Evolutionary conservation across 2,888 invertebrate genomes (phyloP).

Genomic region (Isoperla grammatica): DNA sequence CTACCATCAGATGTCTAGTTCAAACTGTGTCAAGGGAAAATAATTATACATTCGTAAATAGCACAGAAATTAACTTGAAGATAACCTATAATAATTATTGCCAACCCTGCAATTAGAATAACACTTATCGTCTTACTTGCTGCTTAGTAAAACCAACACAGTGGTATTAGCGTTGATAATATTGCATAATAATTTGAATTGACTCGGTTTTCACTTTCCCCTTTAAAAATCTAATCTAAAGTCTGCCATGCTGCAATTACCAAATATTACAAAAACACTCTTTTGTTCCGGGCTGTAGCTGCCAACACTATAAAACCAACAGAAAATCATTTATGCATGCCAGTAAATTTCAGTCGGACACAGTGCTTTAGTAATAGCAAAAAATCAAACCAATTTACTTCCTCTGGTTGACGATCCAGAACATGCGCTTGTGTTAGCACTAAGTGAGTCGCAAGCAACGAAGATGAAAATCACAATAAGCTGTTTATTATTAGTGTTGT

Average conservation of each 20-base stretch:
- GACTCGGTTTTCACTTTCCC: slow-evolving; percentile 15
- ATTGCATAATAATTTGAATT: slow-evolving; percentile 10
- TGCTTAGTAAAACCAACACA: neutral
- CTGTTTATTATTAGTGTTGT: neutral
- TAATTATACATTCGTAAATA: too few relatives aligned
- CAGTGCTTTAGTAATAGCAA: neutral
- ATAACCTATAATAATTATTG: too few relatives aligned
- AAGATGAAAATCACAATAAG: too few relatives aligned
- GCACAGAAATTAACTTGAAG: too few relatives aligned
- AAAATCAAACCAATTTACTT: too few relatives aligned
- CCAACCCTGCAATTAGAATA: too few relatives aligned
- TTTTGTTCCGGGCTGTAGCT: slow-evolving; percentile 6
- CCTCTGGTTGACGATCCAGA: too few relatives aligned
- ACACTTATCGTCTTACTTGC: too few relatives aligned
- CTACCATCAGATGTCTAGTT: too few relatives aligned
- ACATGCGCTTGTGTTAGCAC: too few relatives aligned
- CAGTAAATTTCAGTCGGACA: neutral
- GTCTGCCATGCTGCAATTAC: slow-evolving; percentile 9
- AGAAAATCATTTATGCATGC: slow-evolving; percentile 12
- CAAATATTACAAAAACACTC: slow-evolving; percentile 9
- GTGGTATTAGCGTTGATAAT: neutral
- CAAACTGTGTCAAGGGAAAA: too few relatives aligned
- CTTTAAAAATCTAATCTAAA: slow-evolving; percentile 12
- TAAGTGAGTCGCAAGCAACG: too few relatives aligned
- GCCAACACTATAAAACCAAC: slow-evolving; percentile 16